phyloP scores from a whole-genome alignment of 35 echinoderm and acorn worm species.

The Heliocidaris erythrogramma region DNA sequence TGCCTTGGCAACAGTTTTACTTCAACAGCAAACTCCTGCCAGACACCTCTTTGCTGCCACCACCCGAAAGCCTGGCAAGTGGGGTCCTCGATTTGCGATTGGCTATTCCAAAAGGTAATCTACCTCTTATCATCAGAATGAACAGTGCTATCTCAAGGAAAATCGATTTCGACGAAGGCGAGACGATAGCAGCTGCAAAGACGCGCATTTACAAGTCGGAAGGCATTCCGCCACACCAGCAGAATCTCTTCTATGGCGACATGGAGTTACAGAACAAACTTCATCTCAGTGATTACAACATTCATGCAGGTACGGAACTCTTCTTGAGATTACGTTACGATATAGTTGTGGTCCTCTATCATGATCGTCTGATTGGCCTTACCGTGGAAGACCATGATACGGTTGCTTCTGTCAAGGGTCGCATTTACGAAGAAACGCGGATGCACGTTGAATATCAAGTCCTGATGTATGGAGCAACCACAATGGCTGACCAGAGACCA shows the following conservation, averaged over 20 bases:
- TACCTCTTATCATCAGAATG: constrained; percentile 51
- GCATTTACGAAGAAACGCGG: constrained; percentile 23
- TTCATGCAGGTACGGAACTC: constrained; percentile 32
- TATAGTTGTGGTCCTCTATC: constrained; percentile 27
- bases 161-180: constrained; percentile 41
- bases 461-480: constrained; percentile 32
- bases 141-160: constrained; percentile 22
- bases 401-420: constrained; percentile 39
- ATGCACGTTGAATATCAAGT: constrained; percentile 42
- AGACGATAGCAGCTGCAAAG: constrained; percentile 59
- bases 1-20: constrained; percentile 54
- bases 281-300: constrained; percentile 36
- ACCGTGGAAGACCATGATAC: constrained; percentile 54
- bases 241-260: constrained; percentile 55
- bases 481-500: constrained; percentile 27
- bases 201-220: constrained; percentile 56
- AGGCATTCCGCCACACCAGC: constrained; percentile 60
- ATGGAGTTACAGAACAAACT: constrained; percentile 43
- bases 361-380: constrained; percentile 38
- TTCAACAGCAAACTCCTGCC: constrained; percentile 33
- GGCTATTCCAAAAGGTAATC: constrained; percentile 41
- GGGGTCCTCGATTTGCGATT: constrained; percentile 42
- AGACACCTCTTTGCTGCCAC: constrained; percentile 29
- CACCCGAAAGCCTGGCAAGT: constrained; percentile 18
- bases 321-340: constrained; percentile 54